Percentiles rank a stretch among this genome's conserved stretches.
Conservation (phyloP, 2,888 invertebrate genomes). For the Ectemnius lituratus region DNA sequence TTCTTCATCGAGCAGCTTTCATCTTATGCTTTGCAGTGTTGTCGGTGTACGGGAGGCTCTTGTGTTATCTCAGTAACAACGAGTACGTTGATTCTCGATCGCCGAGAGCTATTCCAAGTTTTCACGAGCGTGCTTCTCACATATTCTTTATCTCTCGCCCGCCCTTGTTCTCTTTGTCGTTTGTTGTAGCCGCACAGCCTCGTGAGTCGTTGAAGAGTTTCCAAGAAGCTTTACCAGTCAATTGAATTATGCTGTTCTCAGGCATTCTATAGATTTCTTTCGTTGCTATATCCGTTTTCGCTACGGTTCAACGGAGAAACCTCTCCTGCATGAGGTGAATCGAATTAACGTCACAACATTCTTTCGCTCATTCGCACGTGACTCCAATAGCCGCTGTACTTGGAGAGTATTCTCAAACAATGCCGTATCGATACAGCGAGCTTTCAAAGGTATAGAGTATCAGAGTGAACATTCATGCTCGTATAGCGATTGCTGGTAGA, state of each 20-base stretch:
- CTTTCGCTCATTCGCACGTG: conserved; percentile 43
- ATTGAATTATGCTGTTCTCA: conserved; percentile 35
- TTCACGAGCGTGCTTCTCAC: no score
- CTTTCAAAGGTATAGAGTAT: no score
- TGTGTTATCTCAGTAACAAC: neutral
- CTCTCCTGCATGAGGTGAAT: conserved; percentile 35
- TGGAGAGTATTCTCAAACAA: neutral
- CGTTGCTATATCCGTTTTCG: neutral
- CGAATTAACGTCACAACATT: conserved; percentile 55
- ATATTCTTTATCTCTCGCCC: neutral
- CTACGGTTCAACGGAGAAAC: neutral
- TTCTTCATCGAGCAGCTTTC: neutral
- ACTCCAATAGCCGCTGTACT: conserved; percentile 35
- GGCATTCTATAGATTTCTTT: neutral
- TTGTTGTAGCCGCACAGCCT: no score
- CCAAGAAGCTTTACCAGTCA: conserved; percentile 29
- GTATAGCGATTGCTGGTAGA: no score
- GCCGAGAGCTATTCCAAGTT: no score
- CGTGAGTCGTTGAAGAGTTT: no score
- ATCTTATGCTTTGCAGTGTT: neutral
- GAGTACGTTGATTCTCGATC: no score
- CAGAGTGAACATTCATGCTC: no score
- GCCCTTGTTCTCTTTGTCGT: no score
- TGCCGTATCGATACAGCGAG: neutral
- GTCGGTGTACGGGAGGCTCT: conserved; percentile 3